Evolutionary conservation across 2,888 invertebrate genomes (phyloP).

Genomic region (Chalcis sispes): DNA sequence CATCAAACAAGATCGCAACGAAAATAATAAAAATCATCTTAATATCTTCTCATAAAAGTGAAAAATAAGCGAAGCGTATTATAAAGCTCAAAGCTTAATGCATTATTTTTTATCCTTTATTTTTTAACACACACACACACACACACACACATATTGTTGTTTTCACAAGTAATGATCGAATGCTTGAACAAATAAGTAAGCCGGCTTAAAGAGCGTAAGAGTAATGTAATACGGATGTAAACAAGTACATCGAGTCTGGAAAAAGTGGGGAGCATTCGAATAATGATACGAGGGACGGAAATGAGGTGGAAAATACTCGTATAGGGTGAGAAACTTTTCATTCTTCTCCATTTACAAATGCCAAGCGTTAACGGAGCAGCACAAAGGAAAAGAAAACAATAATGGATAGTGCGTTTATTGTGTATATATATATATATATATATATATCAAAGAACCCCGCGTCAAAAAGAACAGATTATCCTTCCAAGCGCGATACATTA

Average conservation of each 20-base stretch:
- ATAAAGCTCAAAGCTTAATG: neutral
- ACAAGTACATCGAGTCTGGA: slow-evolving; percentile 19
- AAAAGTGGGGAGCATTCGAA: neutral
- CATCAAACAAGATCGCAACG: too few species aligned
- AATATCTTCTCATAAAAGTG: too few species aligned
- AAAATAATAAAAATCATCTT: too few species aligned
- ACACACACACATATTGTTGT: too few species aligned
- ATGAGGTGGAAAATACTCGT: slow-evolving; percentile 28
- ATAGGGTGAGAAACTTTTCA: slow-evolving; percentile 24
- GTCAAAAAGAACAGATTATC: too few species aligned
- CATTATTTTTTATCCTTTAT: neutral
- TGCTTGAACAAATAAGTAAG: neutral
- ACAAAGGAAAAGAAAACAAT: neutral
- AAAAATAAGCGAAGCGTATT: too few species aligned
- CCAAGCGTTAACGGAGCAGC: slow-evolving; percentile 6
- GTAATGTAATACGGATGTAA: slow-evolving; percentile 18
- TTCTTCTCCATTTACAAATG: slow-evolving; percentile 17
- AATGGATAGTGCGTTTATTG: too few species aligned
- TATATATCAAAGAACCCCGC: too few species aligned
- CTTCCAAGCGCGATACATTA: too few species aligned
- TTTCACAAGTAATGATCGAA: neutral
- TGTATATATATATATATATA: too few species aligned
- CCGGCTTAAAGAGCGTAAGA: neutral
- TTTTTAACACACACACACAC: neutral
- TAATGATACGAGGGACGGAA: slow-evolving; percentile 24